These are phyloP conservation scores for Odontamblyopus rebecca DNA, from an alignment of 2,797 vertebrate species.

Conservation along the genomic window DNA sequence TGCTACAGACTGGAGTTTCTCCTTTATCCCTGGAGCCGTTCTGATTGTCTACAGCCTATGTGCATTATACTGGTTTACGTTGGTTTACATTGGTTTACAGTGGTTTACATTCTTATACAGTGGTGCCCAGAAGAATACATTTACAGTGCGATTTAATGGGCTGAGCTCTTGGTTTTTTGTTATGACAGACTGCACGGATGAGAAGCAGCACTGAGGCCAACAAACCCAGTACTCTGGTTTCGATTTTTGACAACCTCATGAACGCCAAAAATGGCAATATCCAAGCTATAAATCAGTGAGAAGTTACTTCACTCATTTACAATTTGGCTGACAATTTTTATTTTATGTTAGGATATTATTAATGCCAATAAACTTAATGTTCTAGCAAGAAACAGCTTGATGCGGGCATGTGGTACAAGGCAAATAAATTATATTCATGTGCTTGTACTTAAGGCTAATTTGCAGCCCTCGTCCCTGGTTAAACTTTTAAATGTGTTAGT, in stretches of 20 bases:
- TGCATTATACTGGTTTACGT: constrained; percentile 43
- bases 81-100: constrained; percentile 15
- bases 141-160: constrained; percentile 60
- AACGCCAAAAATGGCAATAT: neutral
- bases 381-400: neutral
- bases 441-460: too few species aligned
- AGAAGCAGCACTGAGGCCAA: constrained; percentile 43
- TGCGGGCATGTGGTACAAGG: neutral
- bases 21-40: constrained; percentile 35
- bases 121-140: constrained; percentile 58
- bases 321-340: neutral
- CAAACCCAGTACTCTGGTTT: constrained; percentile 44
- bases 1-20: constrained; percentile 49
- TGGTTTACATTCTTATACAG: constrained; percentile 54
- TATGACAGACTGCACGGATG: constrained; percentile 65
- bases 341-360: neutral
- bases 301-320: neutral
- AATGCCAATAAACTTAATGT: neutral
- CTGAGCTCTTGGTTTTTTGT: constrained; percentile 59
- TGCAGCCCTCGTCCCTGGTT: too few species aligned
- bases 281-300: neutral
- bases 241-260: neutral
- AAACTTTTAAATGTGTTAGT: too few species aligned
- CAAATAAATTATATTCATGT: too few species aligned
- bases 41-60: constrained; percentile 39